Percentiles rank a stretch among this genome's conserved stretches.
phyloP scores from a whole-genome alignment of 37 sponge, comb jelly and placozoan species.

The Crambe crambe region DNA sequence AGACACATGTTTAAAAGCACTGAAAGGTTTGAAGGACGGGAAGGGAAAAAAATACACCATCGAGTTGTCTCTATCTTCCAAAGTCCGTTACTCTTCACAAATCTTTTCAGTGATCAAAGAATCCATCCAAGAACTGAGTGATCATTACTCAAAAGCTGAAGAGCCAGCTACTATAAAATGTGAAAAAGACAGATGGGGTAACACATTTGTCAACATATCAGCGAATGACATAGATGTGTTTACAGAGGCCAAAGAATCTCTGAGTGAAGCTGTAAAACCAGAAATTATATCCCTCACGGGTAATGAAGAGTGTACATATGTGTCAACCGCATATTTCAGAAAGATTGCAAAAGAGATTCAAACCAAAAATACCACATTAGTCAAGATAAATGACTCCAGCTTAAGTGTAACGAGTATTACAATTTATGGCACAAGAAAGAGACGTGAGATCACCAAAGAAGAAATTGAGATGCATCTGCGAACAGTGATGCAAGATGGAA shows the following conservation, averaged over 20 bases:
- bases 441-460: constrained; percentile 13
- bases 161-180: too few species aligned
- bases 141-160: neutral
- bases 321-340: neutral
- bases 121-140: neutral
- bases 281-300: constrained; percentile 13
- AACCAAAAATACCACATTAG: neutral
- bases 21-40: neutral
- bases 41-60: neutral
- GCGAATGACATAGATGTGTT: constrained; percentile 2
- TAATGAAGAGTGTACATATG: constrained; percentile 16
- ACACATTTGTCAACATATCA: neutral
- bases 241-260: neutral
- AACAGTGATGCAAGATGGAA: neutral
- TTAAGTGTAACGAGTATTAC: constrained; percentile 8
- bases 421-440: constrained; percentile 52
- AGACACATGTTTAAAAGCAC: neutral
- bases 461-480: neutral
- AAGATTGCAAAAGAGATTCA: neutral
- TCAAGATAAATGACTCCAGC: constrained; percentile 8
- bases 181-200: constrained; percentile 7
- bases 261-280: constrained; percentile 32
- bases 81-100: constrained; percentile 1
- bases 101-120: neutral
- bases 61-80: neutral